These are phyloP conservation scores for Hassar affinis DNA, from an alignment of 2,113 vertebrate genomes.

Conservation along the genomic window DNA sequence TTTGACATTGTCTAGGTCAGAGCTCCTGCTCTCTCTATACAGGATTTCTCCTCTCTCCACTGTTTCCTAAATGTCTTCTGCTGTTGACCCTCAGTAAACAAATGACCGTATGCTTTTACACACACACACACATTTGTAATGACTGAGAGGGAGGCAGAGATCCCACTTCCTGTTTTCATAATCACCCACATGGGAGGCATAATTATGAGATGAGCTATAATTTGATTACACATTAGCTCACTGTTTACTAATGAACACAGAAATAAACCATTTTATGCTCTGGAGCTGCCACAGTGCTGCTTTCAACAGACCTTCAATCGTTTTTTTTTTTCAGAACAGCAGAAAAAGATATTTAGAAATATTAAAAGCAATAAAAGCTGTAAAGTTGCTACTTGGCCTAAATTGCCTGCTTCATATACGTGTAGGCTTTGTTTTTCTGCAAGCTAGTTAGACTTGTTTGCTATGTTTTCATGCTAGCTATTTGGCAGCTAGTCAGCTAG, in stretches of 20 bases:
- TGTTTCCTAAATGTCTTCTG: constrained; percentile 20
- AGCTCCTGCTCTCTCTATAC: not conserved
- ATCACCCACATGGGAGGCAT: constrained; percentile 22
- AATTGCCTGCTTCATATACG: not conserved
- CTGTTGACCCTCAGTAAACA: constrained; percentile 34
- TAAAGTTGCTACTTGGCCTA: not conserved
- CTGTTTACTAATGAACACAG: constrained; percentile 24
- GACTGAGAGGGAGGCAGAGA: not conserved
- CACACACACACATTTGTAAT: not conserved
- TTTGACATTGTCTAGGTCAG: not conserved
- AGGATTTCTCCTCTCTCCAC: constrained; percentile 1
- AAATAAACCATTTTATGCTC: not conserved
- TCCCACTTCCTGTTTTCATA: constrained; percentile 1
- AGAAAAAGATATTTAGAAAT: not conserved
- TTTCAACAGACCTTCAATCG: not conserved
- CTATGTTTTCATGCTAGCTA: not conserved
- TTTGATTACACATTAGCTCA: constrained; percentile 24
- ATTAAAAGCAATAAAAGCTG: not conserved
- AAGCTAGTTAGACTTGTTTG: not conserved
- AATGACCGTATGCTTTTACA: constrained; percentile 32
- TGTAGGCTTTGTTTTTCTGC: not conserved
- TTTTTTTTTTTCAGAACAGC: too few relatives aligned
- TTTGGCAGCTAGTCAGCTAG: not conserved
- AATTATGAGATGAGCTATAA: constrained; percentile 20
- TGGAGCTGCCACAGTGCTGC: not conserved